These are phyloP conservation scores for Aphis craccivora DNA, from an alignment of 1,140 invertebrate species.

Conservation along the genomic window DNA sequence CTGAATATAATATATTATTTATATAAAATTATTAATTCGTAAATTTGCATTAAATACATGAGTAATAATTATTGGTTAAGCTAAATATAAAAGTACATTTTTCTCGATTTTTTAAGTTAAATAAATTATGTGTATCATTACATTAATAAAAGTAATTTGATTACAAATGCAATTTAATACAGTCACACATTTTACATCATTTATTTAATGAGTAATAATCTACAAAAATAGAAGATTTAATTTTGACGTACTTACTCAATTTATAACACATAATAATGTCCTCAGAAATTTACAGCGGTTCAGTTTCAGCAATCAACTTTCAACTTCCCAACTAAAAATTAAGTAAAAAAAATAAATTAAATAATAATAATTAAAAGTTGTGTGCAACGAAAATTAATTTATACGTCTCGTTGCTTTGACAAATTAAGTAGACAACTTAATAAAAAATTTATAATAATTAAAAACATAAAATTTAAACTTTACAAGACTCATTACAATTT, in stretches of 20 bases:
- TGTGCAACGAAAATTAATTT: slow-evolving; percentile 5
- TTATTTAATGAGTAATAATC: not conserved
- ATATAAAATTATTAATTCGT: not conserved
- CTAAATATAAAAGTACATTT: not conserved
- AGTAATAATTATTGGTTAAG: not conserved
- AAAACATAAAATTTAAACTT: not conserved
- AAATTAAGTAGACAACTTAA: not conserved
- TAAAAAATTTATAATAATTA: not conserved
- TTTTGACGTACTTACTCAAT: not conserved
- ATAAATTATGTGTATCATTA: not conserved
- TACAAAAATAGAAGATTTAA: not conserved
- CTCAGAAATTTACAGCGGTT: not conserved
- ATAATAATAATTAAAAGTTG: not conserved
- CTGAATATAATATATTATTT: not conserved
- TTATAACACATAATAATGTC: not conserved
- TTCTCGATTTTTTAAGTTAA: not conserved
- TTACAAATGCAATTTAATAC: not conserved
- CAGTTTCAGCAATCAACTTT: not conserved
- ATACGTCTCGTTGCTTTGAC: not conserved
- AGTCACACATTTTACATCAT: not conserved
- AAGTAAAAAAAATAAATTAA: not conserved
- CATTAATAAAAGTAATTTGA: not conserved
- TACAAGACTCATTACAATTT: not conserved
- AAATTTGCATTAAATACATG: not conserved
- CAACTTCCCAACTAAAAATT: not conserved